Base-by-base conservation (phyloP, 2,888 invertebrate genomes). In the Nezara viridula region DNA sequence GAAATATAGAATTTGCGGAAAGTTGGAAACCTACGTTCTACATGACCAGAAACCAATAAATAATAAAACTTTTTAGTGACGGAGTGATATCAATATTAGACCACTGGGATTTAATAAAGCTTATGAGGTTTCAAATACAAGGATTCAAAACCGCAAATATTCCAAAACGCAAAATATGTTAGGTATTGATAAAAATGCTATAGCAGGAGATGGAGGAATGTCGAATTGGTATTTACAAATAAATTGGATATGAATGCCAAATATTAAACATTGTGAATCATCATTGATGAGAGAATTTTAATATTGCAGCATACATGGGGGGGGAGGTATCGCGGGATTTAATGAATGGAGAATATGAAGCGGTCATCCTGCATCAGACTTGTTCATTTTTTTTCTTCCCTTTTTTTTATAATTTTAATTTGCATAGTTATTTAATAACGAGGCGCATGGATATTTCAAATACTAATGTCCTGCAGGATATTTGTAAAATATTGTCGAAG, bases 281-380 rank as follows among this genome's bases (percentile, higher is more conserved):
- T 60, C n/a, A 27, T 27, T n/a, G n/a, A 55, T 55, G n/a, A n/a
- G 27, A 60, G 60, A 27, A 60, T 60, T 60, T 60, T 60, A 60
- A 60, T 60, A 60, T 60, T 5, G 55, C 7, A 24, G n/a, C 55
- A 14, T 60, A 21, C 32, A 19, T 73, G 37, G 19, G 6, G 66
- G 21, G 21, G 66, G 66, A 7, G 66, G 37, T 73, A 14, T 21
- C 5, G 37, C 9, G 37, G 19, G 5, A 37, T 24, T 37, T 21
- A 37, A 73, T 73, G 66, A 73, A 73, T 19, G 32, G 66, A 37
- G 27, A n/a, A 73, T 73, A 73, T 73, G 66, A 73, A 73, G 66
- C 66, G 32, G 66, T 73, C 66, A 37, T 37, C 7, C 37, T 73
- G 32, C 66, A 73, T 7, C 37, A 7, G 19, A 4, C 14, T 44